Evolutionary conservation across 2,797 vertebrate genomes (phyloP), one percentile per base, ranked within the genome.

Genomic region (Myotis findleyi): DNA sequence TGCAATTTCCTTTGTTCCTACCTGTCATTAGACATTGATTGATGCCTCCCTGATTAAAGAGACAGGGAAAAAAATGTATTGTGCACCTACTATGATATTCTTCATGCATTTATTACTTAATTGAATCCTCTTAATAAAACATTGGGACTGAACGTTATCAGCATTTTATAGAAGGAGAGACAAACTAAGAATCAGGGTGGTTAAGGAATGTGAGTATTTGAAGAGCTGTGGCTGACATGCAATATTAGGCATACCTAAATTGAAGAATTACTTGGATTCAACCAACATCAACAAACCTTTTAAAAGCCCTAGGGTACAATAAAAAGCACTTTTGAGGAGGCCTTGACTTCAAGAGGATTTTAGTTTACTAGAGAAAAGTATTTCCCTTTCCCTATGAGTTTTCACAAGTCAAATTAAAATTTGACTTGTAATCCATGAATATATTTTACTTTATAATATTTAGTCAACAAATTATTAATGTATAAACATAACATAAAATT

Each of bases 1-100:
- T 90, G n/a, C 41, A 90, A 88, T 93, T 96, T 93, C 90, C 33
- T 94, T 27, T 51, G 11, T 76, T 94, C 8, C 77, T 87, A n/a
- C 71, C 57, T 68, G 44, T 88, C 69, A 80, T 83, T 96, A 94
- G 90, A 71, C 47, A 64, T 30, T 90, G 85, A 92, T 88, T 89
- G 91, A 87, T 94, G 80, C 76, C 85, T 88, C 11, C 53, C 17
- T 76, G 27, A 62, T 73, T 79, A 72, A 83, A 4, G 13, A 55
- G 20, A 68, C 6, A n/a, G 18, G 21, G 3, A 75, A 27, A 89
- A 84, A 21, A 33, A 13, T 5, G 14, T 18, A 38, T 49, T 6
- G 5, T 11, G 1, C 8, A 4, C 38, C 44, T 87, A 77, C 30
- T 73, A 13, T 5, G 18, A 62, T 53, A 6, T 11, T 47, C 33